Evolutionary conservation across 2,113 vertebrate species (phyloP), one percentile per base, ranked within the genome.

Genomic region (Gallinago undulata): DNA sequence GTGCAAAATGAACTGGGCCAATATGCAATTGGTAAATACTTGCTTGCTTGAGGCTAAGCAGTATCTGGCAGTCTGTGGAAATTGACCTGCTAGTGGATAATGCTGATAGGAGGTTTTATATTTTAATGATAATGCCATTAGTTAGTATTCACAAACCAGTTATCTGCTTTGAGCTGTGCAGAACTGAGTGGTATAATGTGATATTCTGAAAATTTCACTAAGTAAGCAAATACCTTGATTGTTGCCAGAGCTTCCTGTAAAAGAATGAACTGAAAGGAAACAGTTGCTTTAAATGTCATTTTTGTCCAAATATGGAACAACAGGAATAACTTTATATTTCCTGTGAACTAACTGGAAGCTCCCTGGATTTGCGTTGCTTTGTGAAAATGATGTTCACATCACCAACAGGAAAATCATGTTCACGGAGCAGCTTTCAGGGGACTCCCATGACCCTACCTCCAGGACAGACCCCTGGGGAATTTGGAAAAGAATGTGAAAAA

Each of bases 251-350:
- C 59, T 96, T 96, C 95, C 95, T 93, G 89, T 76, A 62, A 73
- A 81, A 80, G 79, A 96, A 91, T 91, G 92, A 74, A 62, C 47
- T 73, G 74, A 68, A 81, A 88, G 94, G 93, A 96, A 97, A 73
- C 41, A 31, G 81, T 96, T 94, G 77, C 86, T 97, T 78, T 93
- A 91, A 75, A 96, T 96, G 89, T 69, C 17, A 4, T 87, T 96
- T 97, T 93, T 97, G 84, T 85, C 93, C 95, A 93, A 95, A 96
- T 95, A 93, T 85, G 95, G 89, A 96, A 76, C 89, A 84, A 94
- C 93, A 95, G 93, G 93, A 97, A 96, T 94, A 96, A 64, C 87
- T 87, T 90, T 88, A 72, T 90, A 96, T 93, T 95, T 97, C 96
- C 96, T 96, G 96, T 94, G 74, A 93, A 41, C 91, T 91, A 73